Conservation (phyloP, 2,888 invertebrate genomes). For the Dryadula phaetusa region DNA sequence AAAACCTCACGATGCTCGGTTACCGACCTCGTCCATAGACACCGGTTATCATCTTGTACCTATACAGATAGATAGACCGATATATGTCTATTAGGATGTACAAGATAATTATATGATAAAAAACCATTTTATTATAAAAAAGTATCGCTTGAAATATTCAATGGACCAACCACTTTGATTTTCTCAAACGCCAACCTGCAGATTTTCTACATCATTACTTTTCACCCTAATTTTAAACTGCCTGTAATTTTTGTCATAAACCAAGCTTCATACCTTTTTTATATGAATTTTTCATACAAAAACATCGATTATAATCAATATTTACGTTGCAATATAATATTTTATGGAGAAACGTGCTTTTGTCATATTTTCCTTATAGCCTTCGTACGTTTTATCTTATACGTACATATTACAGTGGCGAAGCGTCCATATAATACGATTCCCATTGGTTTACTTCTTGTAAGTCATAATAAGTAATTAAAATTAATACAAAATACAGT, state of each 20-base stretch:
- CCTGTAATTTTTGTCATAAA: conserved; percentile 25
- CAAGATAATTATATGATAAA: too few species aligned
- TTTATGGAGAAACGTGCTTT: not conserved
- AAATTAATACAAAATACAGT: too few species aligned
- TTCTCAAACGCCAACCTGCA: conserved; percentile 24
- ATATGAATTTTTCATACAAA: conserved; percentile 16
- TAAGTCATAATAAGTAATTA: not conserved
- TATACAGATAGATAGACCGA: too few species aligned
- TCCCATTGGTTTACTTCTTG: not conserved
- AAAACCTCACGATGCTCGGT: too few species aligned
- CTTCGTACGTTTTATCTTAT: not conserved
- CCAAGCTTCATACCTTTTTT: conserved; percentile 23
- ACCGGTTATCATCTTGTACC: too few species aligned
- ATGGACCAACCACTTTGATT: not conserved
- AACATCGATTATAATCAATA: conserved; percentile 13
- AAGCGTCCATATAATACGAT: too few species aligned
- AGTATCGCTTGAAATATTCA: not conserved
- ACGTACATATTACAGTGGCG: too few species aligned
- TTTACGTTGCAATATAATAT: conserved; percentile 1
- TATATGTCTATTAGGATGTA: too few species aligned
- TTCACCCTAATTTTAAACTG: conserved; percentile 28
- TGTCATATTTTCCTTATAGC: not conserved
- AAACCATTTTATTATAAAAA: not conserved
- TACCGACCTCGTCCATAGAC: too few species aligned
- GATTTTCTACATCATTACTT: conserved; percentile 35